Conservation (phyloP, 1,140 invertebrate genomes). For the Muscidifurax raptorellus region DNA sequence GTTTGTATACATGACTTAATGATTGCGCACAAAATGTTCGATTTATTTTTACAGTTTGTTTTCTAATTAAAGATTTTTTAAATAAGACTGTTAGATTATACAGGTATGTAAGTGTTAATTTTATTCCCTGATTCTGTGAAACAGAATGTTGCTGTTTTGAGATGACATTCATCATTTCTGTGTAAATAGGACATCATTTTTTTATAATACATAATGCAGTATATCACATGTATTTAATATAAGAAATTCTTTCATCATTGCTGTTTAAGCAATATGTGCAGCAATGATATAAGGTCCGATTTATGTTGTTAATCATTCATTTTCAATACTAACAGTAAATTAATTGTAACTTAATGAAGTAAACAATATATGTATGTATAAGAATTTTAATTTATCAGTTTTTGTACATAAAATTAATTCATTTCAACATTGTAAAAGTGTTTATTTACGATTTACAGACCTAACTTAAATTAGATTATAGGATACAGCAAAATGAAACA, state of each 20-base stretch:
- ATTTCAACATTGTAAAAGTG: conserved; percentile 10
- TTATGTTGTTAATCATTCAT: conserved; percentile 42
- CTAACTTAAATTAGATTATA: conserved; percentile 3
- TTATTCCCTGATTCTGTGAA: conserved; percentile 44
- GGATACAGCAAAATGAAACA: not conserved
- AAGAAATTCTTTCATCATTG: conserved; percentile 29
- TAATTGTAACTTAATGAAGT: conserved; percentile 19
- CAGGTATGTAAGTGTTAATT: conserved; percentile 44
- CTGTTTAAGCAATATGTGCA: conserved; percentile 20
- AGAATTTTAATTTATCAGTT: conserved; percentile 45
- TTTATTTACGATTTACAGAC: conserved; percentile 21
- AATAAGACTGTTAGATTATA: conserved; percentile 49
- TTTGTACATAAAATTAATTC: conserved; percentile 40
- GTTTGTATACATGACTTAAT: conserved; percentile 29
- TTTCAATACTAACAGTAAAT: conserved; percentile 31
- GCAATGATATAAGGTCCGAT: conserved; percentile 21
- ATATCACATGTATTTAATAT: conserved; percentile 35
- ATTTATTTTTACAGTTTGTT: conserved; percentile 46
- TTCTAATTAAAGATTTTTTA: conserved; percentile 47
- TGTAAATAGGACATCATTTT: conserved; percentile 50
- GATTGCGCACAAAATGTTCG: conserved; percentile 22
- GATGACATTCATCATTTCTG: conserved; percentile 49
- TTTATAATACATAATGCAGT: conserved; percentile 45
- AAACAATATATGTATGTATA: conserved; percentile 18
- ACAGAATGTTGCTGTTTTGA: conserved; percentile 46